phyloP scores from a whole-genome alignment of 2,797 vertebrate species.

The Synaphobranchus kaupii region DNA sequence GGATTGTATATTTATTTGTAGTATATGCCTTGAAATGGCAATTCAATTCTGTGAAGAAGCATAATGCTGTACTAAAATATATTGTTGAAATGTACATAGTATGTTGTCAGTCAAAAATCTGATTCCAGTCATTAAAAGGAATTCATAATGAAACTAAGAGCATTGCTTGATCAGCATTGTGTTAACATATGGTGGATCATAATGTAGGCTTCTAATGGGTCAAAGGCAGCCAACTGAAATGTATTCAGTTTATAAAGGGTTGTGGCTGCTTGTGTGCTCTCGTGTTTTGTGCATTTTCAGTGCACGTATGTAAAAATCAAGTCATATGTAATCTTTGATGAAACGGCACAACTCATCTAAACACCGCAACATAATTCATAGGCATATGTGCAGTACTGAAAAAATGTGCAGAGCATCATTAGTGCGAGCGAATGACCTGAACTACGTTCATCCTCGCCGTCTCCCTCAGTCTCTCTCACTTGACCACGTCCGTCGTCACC shows the following conservation, averaged over 20 bases:
- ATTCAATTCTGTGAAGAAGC: not conserved
- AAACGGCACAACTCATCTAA: not conserved
- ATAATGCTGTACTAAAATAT: not conserved
- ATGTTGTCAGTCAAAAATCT: not conserved
- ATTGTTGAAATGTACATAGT: not conserved
- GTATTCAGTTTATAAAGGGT: too few species aligned
- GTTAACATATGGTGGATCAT: not conserved
- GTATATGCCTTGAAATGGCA: not conserved
- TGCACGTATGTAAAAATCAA: not conserved
- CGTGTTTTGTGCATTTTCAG: not conserved
- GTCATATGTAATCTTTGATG: not conserved
- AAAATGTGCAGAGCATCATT: not conserved
- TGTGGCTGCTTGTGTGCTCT: not conserved
- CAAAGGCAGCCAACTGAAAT: too few species aligned
- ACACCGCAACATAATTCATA: not conserved
- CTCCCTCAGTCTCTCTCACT: conserved; percentile 9
- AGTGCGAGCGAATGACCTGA: not conserved
- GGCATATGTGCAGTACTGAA: not conserved
- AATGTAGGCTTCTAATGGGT: not conserved
- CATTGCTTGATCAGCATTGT: not conserved
- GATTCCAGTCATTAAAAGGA: not conserved
- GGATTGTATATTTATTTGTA: not conserved
- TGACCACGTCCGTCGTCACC: not conserved
- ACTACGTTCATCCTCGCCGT: not conserved
- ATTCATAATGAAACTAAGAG: not conserved